A percentile compares a stretch with the other conserved stretches of the same genome.
Conservation (phyloP, 2,113 vertebrate genomes). For the Thalassoma bifasciatum region DNA sequence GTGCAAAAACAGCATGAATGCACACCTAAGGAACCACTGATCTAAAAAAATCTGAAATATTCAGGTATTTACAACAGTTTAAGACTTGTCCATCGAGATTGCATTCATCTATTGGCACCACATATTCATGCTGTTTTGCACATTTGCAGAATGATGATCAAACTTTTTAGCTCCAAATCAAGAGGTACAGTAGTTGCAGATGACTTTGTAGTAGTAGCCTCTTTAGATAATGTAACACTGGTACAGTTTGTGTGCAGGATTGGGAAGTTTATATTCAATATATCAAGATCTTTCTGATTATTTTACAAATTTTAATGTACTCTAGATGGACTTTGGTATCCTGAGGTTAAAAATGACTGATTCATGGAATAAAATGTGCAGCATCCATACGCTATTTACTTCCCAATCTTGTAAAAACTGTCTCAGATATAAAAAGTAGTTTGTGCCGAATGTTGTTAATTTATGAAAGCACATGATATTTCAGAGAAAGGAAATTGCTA, state of each 20-base stretch:
- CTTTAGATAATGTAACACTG: not conserved
- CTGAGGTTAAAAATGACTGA: not conserved
- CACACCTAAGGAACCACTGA: not conserved
- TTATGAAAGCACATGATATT: not conserved
- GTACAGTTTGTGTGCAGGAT: slow-evolving; percentile 16
- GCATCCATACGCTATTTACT: not conserved
- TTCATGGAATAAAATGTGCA: not conserved
- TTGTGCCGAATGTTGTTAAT: not conserved
- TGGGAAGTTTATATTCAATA: slow-evolving; percentile 27
- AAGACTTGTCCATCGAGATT: not conserved
- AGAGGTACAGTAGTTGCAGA: not conserved
- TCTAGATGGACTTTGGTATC: not conserved
- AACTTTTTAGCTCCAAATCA: not conserved
- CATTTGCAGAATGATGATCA: slow-evolving; percentile 27
- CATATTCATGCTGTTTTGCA: slow-evolving; percentile 40
- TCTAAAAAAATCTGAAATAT: not conserved
- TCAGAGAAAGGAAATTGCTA: slow-evolving; percentile 21
- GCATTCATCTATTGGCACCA: not conserved
- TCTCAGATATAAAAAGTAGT: slow-evolving; percentile 2
- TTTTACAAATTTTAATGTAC: not conserved
- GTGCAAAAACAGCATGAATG: slow-evolving; percentile 36
- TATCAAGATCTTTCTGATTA: not conserved
- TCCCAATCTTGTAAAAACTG: slow-evolving; percentile 29
- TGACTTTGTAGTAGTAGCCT: slow-evolving; percentile 3
- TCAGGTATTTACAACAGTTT: not conserved